Evolutionary conservation across 2,113 vertebrate genomes (phyloP).

Genomic region (Epinephelus cyanopodus): DNA sequence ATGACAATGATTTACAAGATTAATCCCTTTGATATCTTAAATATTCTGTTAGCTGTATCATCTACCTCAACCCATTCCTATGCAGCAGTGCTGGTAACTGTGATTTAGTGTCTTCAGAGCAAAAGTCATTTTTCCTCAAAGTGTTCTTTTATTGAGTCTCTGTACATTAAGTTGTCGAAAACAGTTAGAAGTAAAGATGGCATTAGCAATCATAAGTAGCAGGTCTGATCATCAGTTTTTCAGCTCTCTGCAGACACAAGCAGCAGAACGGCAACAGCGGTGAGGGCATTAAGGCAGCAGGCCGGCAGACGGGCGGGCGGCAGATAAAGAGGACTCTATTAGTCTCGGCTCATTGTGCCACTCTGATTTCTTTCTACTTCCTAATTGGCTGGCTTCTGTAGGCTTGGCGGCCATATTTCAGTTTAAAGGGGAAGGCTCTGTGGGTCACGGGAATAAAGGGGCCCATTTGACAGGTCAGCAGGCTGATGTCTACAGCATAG

Average conservation of each 20-base stretch:
- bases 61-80: neutral
- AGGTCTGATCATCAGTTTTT: constrained; percentile 16
- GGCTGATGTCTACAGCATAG: constrained; percentile 78
- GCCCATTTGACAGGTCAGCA: constrained; percentile 89
- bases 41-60: neutral
- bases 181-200: constrained; percentile 1
- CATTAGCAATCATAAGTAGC: constrained; percentile 13
- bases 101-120: neutral
- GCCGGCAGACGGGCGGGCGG: constrained; percentile 80
- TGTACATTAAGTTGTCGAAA: neutral
- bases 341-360: constrained; percentile 90
- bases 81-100: neutral
- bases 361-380: constrained; percentile 81
- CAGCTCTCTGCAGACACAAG: neutral
- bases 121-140: neutral
- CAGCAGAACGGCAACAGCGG: constrained; percentile 35
- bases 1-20: neutral
- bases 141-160: constrained; percentile 16
- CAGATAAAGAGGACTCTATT: constrained; percentile 90
- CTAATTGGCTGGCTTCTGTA: constrained; percentile 89
- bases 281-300: constrained; percentile 82
- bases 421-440: constrained; percentile 87
- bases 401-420: constrained; percentile 90
- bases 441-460: constrained; percentile 91
- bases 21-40: neutral